Conservation (phyloP, 2,113 vertebrate species). For the Ochotona princeps region DNA sequence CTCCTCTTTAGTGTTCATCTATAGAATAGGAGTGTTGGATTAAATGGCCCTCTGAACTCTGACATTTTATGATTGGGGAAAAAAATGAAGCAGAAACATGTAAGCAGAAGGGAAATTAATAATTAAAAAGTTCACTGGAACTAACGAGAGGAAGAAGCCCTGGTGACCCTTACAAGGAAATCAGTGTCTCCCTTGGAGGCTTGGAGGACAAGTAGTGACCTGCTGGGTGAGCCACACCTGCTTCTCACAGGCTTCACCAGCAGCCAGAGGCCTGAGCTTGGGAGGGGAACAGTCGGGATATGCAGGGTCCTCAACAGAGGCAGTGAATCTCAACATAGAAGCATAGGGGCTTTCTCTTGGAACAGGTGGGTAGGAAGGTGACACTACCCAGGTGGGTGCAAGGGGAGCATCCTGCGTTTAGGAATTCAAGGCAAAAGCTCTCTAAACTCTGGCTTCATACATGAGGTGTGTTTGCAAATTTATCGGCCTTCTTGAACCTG, state of each 20-base stretch:
- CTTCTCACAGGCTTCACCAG: constrained; percentile 2
- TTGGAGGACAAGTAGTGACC: constrained; percentile 26
- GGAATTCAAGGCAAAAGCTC: neutral
- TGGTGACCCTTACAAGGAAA: constrained; percentile 51
- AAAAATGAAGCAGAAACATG: neutral
- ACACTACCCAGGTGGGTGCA: neutral
- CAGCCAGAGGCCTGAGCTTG: neutral
- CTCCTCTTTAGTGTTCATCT: neutral
- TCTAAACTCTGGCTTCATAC: neutral
- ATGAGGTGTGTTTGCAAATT: neutral
- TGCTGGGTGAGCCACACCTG: constrained; percentile 32
- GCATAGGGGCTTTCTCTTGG: neutral
- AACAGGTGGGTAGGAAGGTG: neutral
- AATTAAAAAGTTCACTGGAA: neutral
- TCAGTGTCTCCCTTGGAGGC: neutral
- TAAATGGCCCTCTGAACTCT: neutral
- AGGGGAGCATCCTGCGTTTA: neutral
- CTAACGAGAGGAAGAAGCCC: neutral
- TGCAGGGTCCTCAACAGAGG: neutral
- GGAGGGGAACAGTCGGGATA: neutral
- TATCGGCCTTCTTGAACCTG: neutral
- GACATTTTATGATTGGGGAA: constrained; percentile 2
- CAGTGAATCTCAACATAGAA: neutral
- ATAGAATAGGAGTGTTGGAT: neutral
- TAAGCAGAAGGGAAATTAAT: neutral